Evolutionary conservation across 2,113 vertebrate species (phyloP).

Genomic region (Bufo gargarizans): DNA sequence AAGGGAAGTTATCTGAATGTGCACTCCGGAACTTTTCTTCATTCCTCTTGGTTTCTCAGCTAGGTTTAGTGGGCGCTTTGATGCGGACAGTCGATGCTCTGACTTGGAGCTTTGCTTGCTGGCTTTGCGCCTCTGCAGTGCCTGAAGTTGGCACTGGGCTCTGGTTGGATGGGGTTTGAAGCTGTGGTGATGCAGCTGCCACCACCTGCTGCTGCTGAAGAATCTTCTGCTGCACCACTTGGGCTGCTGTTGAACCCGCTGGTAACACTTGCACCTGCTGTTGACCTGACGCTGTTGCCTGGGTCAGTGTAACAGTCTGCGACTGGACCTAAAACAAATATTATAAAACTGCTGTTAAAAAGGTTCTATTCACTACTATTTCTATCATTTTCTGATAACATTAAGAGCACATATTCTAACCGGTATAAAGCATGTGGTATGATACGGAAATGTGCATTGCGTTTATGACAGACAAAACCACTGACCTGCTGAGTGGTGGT

Average conservation of each 20-base stretch:
- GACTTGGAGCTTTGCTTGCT: conserved; percentile 77
- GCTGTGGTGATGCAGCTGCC: conserved; percentile 79
- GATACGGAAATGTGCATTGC: neutral
- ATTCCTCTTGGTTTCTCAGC: conserved; percentile 49
- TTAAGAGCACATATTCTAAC: neutral
- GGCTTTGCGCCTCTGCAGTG: conserved; percentile 68
- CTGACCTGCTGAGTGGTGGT: conserved; percentile 86
- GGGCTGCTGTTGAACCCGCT: conserved; percentile 73
- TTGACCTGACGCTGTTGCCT: conserved; percentile 70
- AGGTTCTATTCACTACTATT: neutral
- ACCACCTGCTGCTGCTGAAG: conserved; percentile 82
- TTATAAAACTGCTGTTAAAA: neutral
- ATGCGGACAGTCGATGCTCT: conserved; percentile 74
- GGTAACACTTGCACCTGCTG: conserved; percentile 87
- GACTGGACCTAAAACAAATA: conserved; percentile 74
- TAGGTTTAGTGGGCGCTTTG: conserved; percentile 82
- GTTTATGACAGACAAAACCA: neutral
- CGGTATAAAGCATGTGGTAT: neutral
- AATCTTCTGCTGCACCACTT: conserved; percentile 87
- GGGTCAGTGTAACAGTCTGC: conserved; percentile 83
- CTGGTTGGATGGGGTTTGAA: conserved; percentile 77
- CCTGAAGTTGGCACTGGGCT: conserved; percentile 71
- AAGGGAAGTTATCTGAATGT: neutral
- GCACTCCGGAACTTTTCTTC: neutral
- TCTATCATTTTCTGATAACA: neutral